phyloP scores from a whole-genome alignment of 2,888 invertebrate species.

The Thalpophila matura region DNA sequence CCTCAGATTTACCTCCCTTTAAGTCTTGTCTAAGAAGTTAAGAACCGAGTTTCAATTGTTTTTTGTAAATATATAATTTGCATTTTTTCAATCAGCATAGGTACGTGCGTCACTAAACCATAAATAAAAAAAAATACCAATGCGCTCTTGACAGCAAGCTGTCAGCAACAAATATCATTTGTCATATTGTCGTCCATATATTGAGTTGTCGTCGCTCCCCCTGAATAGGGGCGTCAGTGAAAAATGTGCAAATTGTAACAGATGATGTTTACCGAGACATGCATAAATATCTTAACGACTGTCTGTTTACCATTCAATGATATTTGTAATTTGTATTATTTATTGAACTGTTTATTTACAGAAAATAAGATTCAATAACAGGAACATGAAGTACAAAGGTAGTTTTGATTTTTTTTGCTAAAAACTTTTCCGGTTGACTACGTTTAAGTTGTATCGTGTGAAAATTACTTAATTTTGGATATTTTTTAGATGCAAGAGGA shows the following conservation, averaged over 20 bases:
- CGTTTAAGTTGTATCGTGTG: constrained; percentile 38
- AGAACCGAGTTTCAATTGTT: no score
- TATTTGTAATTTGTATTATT: constrained; percentile 35
- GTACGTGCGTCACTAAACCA: neutral
- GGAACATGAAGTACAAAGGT: no score
- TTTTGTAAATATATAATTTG: no score
- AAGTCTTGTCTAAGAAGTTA: no score
- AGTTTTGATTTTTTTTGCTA: no score
- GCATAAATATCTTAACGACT: constrained; percentile 51
- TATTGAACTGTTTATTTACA: constrained; percentile 1
- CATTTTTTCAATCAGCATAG: no score
- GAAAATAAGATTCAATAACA: no score
- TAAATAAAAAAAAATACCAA: neutral
- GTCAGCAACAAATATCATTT: constrained; percentile 65
- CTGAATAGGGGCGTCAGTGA: constrained; percentile 67
- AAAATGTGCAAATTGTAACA: constrained; percentile 66
- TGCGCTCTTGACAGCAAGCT: constrained; percentile 9
- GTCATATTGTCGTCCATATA: constrained; percentile 55
- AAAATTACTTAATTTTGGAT: no score
- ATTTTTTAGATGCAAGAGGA: no score
- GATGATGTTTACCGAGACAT: constrained; percentile 65
- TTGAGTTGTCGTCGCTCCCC: constrained; percentile 61
- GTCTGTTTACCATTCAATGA: constrained; percentile 37
- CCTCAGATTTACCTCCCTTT: no score
- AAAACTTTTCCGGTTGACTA: no score